Conservation (phyloP, 1,140 invertebrate genomes). For the Drosophila yakuba region DNA sequence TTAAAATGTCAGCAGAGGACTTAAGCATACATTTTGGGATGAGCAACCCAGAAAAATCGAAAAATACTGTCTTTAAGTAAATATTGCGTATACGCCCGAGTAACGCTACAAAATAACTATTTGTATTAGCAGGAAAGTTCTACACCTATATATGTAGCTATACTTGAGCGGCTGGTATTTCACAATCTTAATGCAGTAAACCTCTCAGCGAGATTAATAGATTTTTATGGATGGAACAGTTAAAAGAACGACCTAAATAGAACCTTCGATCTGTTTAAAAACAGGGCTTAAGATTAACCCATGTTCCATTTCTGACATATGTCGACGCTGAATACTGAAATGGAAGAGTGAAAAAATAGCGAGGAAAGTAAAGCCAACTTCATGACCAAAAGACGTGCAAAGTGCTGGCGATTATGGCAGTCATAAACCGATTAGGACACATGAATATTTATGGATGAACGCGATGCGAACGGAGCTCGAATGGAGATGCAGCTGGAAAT, state of each 20-base stretch:
- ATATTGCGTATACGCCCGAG: not conserved
- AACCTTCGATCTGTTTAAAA: not conserved
- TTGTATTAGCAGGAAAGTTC: too few relatives aligned
- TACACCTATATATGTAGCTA: too few relatives aligned
- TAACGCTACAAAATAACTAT: not conserved
- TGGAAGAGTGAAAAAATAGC: conserved; percentile 5
- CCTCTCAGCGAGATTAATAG: not conserved
- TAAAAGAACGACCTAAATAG: too few relatives aligned
- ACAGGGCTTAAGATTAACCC: conserved; percentile 23
- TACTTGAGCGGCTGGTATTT: too few relatives aligned
- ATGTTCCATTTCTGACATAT: conserved; percentile 51
- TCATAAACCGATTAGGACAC: conserved; percentile 76
- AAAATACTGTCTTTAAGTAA: too few relatives aligned
- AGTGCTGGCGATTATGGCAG: conserved; percentile 56
- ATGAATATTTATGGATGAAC: conserved; percentile 75
- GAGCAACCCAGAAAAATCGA: too few relatives aligned
- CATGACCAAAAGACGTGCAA: conserved; percentile 64
- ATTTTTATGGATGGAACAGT: too few relatives aligned
- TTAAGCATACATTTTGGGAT: not conserved
- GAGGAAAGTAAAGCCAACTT: conserved; percentile 35
- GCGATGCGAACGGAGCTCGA: conserved; percentile 15
- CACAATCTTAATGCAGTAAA: too few relatives aligned
- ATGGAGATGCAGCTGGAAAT: conserved; percentile 12
- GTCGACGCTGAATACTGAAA: conserved; percentile 10
- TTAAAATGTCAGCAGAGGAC: not conserved